Percentiles rank a stretch among this genome's conserved stretches.
These are phyloP conservation scores for Rhamnusium bicolor DNA, from an alignment of 2,888 invertebrate genomes.

Conservation along the genomic window DNA sequence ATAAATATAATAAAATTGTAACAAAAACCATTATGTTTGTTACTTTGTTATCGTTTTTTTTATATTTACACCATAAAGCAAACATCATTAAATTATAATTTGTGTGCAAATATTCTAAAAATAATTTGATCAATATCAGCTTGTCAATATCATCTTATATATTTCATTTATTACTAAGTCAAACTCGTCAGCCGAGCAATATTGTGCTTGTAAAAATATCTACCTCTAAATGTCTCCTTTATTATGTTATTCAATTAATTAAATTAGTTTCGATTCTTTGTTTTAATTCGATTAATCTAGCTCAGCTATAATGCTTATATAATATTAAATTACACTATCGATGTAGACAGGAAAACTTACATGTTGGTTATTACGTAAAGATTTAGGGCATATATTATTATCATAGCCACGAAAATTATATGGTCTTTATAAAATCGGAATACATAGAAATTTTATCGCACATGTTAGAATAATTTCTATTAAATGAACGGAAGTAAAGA, in stretches of 20 bases:
- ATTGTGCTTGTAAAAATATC: background rate
- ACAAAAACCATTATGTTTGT: background rate
- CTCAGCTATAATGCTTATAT: background rate
- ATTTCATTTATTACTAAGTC: constrained; percentile 11
- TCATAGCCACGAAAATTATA: background rate
- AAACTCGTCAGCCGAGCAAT: background rate
- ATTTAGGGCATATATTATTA: background rate
- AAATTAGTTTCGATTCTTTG: background rate
- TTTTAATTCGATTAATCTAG: background rate
- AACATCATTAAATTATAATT: constrained; percentile 17
- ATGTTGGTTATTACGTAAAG: constrained; percentile 12
- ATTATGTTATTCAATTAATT: background rate
- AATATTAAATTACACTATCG: background rate
- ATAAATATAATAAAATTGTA: no score
- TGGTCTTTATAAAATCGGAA: background rate
- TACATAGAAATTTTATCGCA: no score
- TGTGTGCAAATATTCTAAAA: constrained; percentile 23
- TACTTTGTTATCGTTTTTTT: background rate
- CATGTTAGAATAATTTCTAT: no score
- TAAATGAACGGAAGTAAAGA: no score
- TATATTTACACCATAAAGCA: background rate
- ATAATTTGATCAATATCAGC: constrained; percentile 27
- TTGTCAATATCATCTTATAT: constrained; percentile 2
- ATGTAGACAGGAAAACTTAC: background rate
- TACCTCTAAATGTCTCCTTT: background rate